These are phyloP conservation scores for Melanotaenia boesemani DNA, from an alignment of 2,797 vertebrate species.

Conservation along the genomic window DNA sequence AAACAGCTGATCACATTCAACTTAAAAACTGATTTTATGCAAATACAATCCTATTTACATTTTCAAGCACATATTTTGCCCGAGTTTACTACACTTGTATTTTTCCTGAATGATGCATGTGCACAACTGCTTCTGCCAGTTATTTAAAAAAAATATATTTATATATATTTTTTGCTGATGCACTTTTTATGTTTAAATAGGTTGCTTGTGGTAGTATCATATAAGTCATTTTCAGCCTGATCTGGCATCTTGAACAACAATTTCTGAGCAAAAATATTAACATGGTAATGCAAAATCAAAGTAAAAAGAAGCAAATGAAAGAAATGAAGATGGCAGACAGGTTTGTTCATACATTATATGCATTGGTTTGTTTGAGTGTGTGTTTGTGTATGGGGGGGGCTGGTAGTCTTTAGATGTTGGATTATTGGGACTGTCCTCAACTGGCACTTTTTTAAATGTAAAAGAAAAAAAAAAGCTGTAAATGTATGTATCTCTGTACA, in stretches of 20 bases:
- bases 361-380: slow-evolving; percentile 18
- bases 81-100: slow-evolving; percentile 17
- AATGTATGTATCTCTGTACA: slow-evolving; percentile 53
- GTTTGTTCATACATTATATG: slow-evolving; percentile 27
- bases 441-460: slow-evolving; percentile 48
- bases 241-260: slow-evolving; percentile 15
- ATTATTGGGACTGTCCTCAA: slow-evolving; percentile 27
- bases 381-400: neutral
- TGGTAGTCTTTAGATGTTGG: slow-evolving; percentile 22
- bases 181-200: slow-evolving; percentile 37
- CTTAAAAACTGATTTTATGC: too few relatives aligned
- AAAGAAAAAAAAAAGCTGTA: slow-evolving; percentile 46
- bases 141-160: slow-evolving; percentile 8
- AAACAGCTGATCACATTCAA: neutral
- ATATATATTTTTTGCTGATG: slow-evolving; percentile 26
- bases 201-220: slow-evolving; percentile 19
- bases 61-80: slow-evolving; percentile 2
- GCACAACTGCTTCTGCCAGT: slow-evolving; percentile 26
- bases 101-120: slow-evolving; percentile 40
- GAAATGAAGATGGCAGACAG: neutral
- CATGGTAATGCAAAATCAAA: neutral
- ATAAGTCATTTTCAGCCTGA: slow-evolving; percentile 1
- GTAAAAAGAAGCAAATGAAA: neutral
- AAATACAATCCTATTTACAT: slow-evolving; percentile 1
- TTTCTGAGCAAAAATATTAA: slow-evolving; percentile 19